Evolutionary conservation across 2,113 vertebrate species (phyloP).

Genomic region (Eira barbara): DNA sequence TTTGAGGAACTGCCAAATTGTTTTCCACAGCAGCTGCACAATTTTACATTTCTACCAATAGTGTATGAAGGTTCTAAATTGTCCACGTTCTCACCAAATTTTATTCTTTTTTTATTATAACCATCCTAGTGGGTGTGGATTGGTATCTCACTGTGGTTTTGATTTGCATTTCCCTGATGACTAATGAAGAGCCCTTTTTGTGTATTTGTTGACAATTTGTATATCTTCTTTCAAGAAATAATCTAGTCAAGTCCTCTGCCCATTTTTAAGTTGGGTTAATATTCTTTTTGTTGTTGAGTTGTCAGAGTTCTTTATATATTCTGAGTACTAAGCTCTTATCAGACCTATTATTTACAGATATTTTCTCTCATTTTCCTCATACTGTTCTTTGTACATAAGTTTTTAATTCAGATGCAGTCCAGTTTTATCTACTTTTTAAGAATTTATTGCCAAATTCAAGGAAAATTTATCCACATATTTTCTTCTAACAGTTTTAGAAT

Average conservation of each 20-base stretch:
- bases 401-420: background rate
- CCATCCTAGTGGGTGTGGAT: background rate
- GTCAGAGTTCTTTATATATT: background rate
- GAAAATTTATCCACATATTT: background rate
- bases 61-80: background rate
- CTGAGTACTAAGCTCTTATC: background rate
- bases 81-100: background rate
- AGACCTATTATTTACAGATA: background rate
- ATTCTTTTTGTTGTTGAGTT: background rate
- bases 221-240: background rate
- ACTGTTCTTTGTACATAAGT: background rate
- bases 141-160: background rate
- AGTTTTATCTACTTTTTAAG: background rate
- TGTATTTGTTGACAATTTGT: background rate
- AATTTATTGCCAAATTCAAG: background rate
- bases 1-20: background rate
- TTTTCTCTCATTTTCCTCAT: background rate
- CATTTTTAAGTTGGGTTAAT: background rate
- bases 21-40: background rate
- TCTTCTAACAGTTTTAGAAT: conserved; percentile 1
- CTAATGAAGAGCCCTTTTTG: background rate
- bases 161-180: background rate
- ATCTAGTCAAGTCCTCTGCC: background rate
- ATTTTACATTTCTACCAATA: background rate
- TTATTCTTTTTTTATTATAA: background rate